Base-by-base conservation (phyloP, 2,113 vertebrate species). In the Clarias magur region DNA sequence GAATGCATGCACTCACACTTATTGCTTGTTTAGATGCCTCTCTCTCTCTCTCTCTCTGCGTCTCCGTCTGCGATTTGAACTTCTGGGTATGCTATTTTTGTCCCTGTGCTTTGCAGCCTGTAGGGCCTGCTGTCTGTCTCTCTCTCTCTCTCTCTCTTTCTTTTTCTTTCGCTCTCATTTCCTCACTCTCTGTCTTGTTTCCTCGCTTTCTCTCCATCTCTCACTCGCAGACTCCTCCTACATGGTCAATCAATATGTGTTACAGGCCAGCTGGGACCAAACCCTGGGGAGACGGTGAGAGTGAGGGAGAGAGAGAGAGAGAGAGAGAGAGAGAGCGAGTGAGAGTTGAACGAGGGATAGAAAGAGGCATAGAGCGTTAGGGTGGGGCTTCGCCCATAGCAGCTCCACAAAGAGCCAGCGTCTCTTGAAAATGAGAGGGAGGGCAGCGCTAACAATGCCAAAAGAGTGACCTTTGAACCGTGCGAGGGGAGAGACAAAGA, bases 201-300 rank as follows among this genome's bases (percentile, higher is more conserved):
- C 76, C n/a, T n/a, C 42, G 19, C 75, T 42, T 62, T 88, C 72
- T 73, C 68, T 67, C 16, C 38, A 13, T 34, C 30, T 88, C 81
- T 62, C 78, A 80, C 34, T 86, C 88, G 84, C 85, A 75, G 78
- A 88, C 89, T 90, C 75, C 84, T 85, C 85, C 88, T 89, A 88
- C 91, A 42, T 87, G 89, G 92, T 91, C 92, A 93, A 94, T 94
- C 93, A 92, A 94, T 95, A 91, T 83, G 88, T 93, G 92, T 94
- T 94, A 91, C 92, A 85, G 75, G 90, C 90, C 93, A 94, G 92
- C 94, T 94, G 95, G 94, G 93, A 91, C 91, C 86, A 87, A 59
- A 84, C 88, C 88, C 89, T 84, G 62, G 91, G 92, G 94, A 91
- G 90, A 84, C 72, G 30, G 21, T 83, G 9, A 67, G 42, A 23